Evolutionary conservation across 2,797 vertebrate genomes (phyloP).

Genomic region (Pangasius sanitwongsei): DNA sequence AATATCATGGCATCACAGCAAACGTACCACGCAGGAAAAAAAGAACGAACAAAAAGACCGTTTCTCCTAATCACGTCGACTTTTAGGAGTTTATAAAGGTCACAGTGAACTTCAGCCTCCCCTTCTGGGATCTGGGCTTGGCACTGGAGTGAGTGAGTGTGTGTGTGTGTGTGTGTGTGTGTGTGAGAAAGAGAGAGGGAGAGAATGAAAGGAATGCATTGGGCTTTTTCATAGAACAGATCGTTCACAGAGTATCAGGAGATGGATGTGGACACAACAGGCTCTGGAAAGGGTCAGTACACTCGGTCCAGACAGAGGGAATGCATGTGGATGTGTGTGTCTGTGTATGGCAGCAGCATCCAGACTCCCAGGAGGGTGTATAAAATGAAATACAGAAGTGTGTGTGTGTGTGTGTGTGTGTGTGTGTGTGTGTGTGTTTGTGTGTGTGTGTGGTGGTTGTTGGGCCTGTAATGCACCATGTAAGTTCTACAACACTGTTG

Average conservation of each 20-base stretch:
- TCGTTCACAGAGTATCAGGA: conserved; percentile 13
- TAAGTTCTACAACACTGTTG: background rate
- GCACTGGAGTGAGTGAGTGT: background rate
- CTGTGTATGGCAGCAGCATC: background rate
- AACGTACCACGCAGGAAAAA: background rate
- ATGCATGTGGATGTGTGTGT: conserved; percentile 5
- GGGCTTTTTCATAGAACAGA: conserved; percentile 11
- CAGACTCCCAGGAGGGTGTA: conserved; percentile 9
- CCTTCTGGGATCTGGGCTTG: conserved; percentile 8
- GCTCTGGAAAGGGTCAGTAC: conserved; percentile 8
- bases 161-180: conserved; percentile 4
- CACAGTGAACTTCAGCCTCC: conserved; percentile 28
- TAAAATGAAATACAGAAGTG: conserved; percentile 21
- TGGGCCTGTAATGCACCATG: background rate
- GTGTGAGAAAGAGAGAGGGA: background rate
- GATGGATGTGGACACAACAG: conserved; percentile 40
- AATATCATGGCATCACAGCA: background rate
- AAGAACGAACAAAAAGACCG: background rate
- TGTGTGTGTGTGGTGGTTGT: too few relatives aligned
- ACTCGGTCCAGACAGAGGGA: conserved; percentile 13
- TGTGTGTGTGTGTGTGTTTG: too few relatives aligned
- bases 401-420: background rate
- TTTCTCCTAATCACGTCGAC: background rate
- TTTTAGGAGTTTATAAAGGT: conserved; percentile 32
- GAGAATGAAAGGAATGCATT: background rate